A percentile compares a stretch with the other conserved stretches of the same genome.
Conservation (phyloP, 2,888 invertebrate genomes). For the Fragum fragum region DNA sequence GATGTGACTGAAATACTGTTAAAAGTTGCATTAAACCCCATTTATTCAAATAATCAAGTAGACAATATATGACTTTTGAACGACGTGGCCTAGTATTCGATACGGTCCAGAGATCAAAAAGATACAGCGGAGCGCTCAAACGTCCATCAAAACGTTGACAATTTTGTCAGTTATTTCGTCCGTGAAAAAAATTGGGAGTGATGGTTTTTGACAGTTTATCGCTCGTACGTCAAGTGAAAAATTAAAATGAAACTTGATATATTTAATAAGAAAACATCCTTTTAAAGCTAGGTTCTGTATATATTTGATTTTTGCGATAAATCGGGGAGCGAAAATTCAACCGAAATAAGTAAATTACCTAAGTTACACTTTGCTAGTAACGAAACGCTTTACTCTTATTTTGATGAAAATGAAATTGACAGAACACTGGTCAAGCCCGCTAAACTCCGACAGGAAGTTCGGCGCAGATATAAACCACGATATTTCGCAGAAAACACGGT, state of each 20-base stretch:
- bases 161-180: slow-evolving; percentile 49
- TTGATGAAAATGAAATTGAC: too few relatives aligned
- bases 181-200: slow-evolving; percentile 44
- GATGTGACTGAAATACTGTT: too few relatives aligned
- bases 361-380: too few relatives aligned
- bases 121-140: slow-evolving; percentile 35
- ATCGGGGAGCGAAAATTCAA: too few relatives aligned
- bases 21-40: too few relatives aligned
- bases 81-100: background rate
- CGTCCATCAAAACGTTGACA: slow-evolving; percentile 60
- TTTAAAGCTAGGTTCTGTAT: background rate
- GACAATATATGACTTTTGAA: background rate
- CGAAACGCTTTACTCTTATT: too few relatives aligned
- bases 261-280: slow-evolving; percentile 38
- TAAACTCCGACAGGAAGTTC: too few relatives aligned
- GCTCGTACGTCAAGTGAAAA: slow-evolving; percentile 58
- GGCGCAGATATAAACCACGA: too few relatives aligned
- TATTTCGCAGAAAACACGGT: too few relatives aligned
- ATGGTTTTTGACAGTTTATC: slow-evolving; percentile 53
- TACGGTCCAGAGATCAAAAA: slow-evolving; percentile 47
- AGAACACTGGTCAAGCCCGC: too few relatives aligned
- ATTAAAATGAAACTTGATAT: slow-evolving; percentile 62
- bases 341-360: too few relatives aligned
- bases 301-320: background rate
- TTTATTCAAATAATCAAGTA: background rate